These are phyloP conservation scores for Trogon surrucura DNA, from an alignment of 2,113 vertebrate species.

Conservation along the genomic window DNA sequence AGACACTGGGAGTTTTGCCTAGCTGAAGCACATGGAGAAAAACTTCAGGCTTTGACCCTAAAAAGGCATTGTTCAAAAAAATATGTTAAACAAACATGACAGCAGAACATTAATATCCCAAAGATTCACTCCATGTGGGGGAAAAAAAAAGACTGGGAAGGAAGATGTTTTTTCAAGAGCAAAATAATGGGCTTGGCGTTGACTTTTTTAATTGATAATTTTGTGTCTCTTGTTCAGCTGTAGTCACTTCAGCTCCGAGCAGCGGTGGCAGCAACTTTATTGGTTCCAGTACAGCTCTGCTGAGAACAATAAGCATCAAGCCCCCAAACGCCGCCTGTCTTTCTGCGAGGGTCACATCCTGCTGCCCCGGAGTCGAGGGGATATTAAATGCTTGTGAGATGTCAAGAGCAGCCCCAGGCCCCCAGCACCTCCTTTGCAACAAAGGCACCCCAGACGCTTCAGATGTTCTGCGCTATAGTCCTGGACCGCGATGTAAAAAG, in stretches of 20 bases:
- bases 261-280: not conserved
- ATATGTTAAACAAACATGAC: constrained; percentile 36
- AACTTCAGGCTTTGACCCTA: constrained; percentile 47
- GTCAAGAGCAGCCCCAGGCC: not conserved
- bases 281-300: constrained; percentile 29
- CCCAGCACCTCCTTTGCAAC: not conserved
- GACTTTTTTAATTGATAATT: constrained; percentile 49
- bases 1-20: constrained; percentile 28
- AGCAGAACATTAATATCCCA: constrained; percentile 27
- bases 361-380: not conserved
- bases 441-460: not conserved
- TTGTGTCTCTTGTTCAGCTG: constrained; percentile 38
- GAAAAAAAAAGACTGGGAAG: not conserved
- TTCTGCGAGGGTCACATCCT: not conserved
- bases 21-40: constrained; percentile 30
- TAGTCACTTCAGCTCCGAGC: constrained; percentile 22
- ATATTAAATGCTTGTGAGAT: not conserved
- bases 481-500: not conserved
- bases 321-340: not conserved
- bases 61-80: constrained; percentile 54
- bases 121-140: constrained; percentile 36
- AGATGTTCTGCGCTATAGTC: not conserved
- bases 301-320: constrained; percentile 43
- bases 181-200: constrained; percentile 12
- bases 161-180: constrained; percentile 14